Evolutionary conservation across 2,113 vertebrate species (phyloP), one percentile per base, ranked within the genome.

Genomic region (Scartelaos histophorus): DNA sequence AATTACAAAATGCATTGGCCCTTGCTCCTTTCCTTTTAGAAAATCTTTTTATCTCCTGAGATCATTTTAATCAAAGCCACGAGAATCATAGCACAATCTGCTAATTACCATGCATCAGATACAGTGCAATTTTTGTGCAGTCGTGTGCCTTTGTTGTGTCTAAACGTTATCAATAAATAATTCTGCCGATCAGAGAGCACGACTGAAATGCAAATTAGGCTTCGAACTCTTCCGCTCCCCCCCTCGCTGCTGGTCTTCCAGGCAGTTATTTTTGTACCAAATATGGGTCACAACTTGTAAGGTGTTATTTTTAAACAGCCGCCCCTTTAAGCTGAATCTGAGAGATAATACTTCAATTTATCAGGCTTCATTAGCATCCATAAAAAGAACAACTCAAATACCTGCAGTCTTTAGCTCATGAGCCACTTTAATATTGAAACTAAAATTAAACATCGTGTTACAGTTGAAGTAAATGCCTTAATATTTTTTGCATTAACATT

Each of bases 241-340:
- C 12, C 46, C 69, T 76, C 58, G 79, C 85, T 90, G 85, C 67
- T 88, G 81, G 82, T 90, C 85, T 90, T 85, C 71, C 68, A 79
- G 78, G 71, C 72, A 89, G 86, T 89, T 93, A 86, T 90, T 91
- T 92, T 82, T 82, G 78, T 83, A 83, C 64, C 77, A 89, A 87
- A 93, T 92, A 87, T 93, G 82, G 92, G 93, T 93, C 93, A 93
- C 79, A 80, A 85, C 85, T 85, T 74, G 35, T 81, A 81, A 92
- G 81, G 90, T 91, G 88, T 90, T 92, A 89, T 91, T 91, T 91
- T 90, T 87, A 90, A 88, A 82, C 83, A 81, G 69, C 83, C 79
- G 80, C 87, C 84, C 81, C 78, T 91, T 93, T 81, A 86, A 83
- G 88, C 85, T 85, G 78, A 74, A 82, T 88, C 86, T 91, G 66